Conservation (phyloP, 2,113 vertebrate genomes). For the Pseudonaja textilis region DNA sequence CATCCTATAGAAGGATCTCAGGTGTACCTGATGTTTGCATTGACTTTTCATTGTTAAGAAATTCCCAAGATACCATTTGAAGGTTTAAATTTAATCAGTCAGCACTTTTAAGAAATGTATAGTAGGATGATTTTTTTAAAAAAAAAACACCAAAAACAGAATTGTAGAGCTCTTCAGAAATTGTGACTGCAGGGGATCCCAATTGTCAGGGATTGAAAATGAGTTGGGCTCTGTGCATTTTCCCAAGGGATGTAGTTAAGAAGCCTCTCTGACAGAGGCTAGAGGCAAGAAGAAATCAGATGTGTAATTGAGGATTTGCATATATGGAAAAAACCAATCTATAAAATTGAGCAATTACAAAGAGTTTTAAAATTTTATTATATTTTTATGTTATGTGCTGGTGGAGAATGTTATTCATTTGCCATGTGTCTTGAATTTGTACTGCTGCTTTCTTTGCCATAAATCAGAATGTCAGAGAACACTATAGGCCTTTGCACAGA, state of each 20-base stretch:
- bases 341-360: constrained; percentile 70
- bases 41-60: constrained; percentile 81
- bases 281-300: constrained; percentile 76
- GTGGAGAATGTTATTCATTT: not conserved
- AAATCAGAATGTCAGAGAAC: not conserved
- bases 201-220: constrained; percentile 67
- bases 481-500: not conserved
- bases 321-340: constrained; percentile 54
- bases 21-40: constrained; percentile 67
- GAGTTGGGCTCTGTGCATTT: constrained; percentile 69
- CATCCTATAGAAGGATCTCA: constrained; percentile 50
- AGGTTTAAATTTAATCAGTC: constrained; percentile 84
- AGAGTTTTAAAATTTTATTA: constrained; percentile 45
- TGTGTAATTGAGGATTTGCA: constrained; percentile 60
- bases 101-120: constrained; percentile 72
- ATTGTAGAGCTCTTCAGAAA: constrained; percentile 64
- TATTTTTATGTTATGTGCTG: constrained; percentile 1
- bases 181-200: constrained; percentile 75
- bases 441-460: not conserved
- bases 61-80: constrained; percentile 83
- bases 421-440: constrained; percentile 5
- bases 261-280: constrained; percentile 77
- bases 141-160: constrained; percentile 58
- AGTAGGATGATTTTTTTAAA: constrained; percentile 42
- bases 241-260: constrained; percentile 75